These are phyloP conservation scores for Bucco capensis DNA, from an alignment of 2,113 vertebrate species.

Conservation along the genomic window DNA sequence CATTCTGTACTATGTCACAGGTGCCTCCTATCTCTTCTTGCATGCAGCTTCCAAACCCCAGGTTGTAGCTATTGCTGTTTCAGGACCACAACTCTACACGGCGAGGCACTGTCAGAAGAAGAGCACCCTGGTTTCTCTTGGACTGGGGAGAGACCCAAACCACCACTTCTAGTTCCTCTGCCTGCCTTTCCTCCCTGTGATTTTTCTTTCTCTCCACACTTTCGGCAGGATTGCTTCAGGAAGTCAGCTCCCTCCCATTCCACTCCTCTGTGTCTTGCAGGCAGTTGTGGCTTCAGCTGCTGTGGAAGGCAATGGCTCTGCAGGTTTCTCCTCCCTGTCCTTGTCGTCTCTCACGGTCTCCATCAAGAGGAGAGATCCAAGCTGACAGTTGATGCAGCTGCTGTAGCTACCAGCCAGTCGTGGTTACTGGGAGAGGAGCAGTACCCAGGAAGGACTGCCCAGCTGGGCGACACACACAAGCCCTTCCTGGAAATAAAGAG, in stretches of 20 bases:
- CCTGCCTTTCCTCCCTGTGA: not conserved
- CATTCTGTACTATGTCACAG: not conserved
- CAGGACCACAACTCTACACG: not conserved
- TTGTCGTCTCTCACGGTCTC: not conserved
- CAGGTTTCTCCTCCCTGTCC: conserved; percentile 6
- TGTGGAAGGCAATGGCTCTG: not conserved
- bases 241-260: not conserved
- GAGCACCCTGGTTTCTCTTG: not conserved
- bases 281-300: conserved; percentile 9
- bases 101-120: not conserved
- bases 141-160: not conserved
- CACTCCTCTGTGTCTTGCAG: not conserved
- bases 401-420: not conserved
- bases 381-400: conserved; percentile 2
- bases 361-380: not conserved
- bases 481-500: not conserved
- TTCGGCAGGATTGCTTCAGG: not conserved
- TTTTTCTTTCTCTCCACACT: not conserved
- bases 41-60: not conserved
- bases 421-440: conserved; percentile 7
- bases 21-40: not conserved
- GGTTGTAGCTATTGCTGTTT: not conserved
- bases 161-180: conserved; percentile 13
- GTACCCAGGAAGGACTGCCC: not conserved
- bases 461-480: not conserved